Base-by-base conservation (phyloP, 2,888 invertebrate species). In the Drosophila niveifrons region DNA sequence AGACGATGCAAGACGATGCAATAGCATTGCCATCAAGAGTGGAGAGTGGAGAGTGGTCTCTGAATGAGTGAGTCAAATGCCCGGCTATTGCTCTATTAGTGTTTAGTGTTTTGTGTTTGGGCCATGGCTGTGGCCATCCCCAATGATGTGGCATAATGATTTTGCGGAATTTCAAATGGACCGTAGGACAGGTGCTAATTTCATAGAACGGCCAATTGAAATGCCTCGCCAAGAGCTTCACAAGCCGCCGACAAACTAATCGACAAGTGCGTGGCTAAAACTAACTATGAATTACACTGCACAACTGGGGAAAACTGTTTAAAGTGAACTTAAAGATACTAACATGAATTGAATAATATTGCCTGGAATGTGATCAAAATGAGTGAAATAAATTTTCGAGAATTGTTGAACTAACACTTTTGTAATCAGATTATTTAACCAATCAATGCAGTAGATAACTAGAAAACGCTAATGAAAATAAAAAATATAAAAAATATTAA, bases 171-270 rank as follows among this genome's bases (percentile, higher is more conserved):
- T 91, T 85, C 81, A 89, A 88, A 80, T 88, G 80, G 88, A 82
- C 85, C 85, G 82, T 79, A 86, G 82, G 86, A 89, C 90, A 90
- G 90, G 91, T 91, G 90, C 89, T 91, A 91, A 91, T 90, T 88
- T 88, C 82, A 80, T 84, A 87, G 85, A 89, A 89, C 89, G 79
- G 83, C 88, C 84, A 84, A 84, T 88, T 88, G 84, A 84, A 88
- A 88, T 88, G 69, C 87, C 84, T 59, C 56, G 66, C 61, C 72
- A 57, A 65, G 59, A 77, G 72, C 82, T 70, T 84, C 83, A 74
- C 47, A 84, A 61, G 83, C 78, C 53, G 83, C 88, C 88, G 88
- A 75, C 75, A 72, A 39, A 51, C 44, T 43, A 62, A 72, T 65
- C 57, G 64, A 66, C 75, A 87, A 82, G 82, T 82, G 82, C 82